Percentiles rank a stretch among this genome's conserved stretches.
Conservation (phyloP, 2,888 invertebrate genomes). For the Tipula vernalis region DNA sequence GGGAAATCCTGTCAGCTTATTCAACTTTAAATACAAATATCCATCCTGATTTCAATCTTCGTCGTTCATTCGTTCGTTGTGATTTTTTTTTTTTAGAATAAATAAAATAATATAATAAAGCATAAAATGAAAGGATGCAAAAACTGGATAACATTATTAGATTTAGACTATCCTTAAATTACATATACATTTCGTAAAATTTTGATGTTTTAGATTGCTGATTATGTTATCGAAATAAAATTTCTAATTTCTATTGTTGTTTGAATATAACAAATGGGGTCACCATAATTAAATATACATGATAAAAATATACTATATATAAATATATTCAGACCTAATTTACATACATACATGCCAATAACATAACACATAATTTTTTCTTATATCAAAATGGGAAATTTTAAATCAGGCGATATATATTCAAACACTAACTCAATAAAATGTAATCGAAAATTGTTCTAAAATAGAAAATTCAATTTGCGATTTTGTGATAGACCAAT, state of each 20-base stretch:
- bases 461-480: conserved; percentile 5
- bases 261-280: neutral
- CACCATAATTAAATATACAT: neutral
- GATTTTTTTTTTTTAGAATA: neutral
- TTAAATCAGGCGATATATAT: conserved; percentile 9
- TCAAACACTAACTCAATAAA: conserved; percentile 10
- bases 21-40: neutral
- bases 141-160: neutral
- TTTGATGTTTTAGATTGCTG: neutral
- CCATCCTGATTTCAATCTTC: neutral
- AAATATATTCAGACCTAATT: neutral
- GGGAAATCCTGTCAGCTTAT: neutral
- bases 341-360: neutral
- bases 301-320: neutral
- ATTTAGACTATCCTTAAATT: neutral
- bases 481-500: conserved; percentile 8
- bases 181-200: neutral
- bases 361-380: neutral
- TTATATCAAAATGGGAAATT: neutral
- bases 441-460: conserved; percentile 6
- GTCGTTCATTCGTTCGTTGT: neutral
- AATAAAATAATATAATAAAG: neutral
- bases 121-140: neutral
- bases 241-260: neutral
- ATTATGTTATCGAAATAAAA: neutral